Conservation (phyloP, 1,140 invertebrate species). For the Mesaphorura yosii region DNA sequence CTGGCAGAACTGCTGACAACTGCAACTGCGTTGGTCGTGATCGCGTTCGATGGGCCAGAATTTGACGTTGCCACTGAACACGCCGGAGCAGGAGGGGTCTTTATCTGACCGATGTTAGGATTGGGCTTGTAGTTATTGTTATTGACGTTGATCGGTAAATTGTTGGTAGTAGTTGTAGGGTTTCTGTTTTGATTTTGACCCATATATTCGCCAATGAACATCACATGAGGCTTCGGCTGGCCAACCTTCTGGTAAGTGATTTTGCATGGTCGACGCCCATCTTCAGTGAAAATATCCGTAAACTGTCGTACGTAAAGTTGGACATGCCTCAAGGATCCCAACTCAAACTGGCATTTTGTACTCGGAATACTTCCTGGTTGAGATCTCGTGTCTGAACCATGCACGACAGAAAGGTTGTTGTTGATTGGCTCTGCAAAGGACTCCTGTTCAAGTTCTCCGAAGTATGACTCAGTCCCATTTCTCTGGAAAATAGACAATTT, state of each 20-base stretch:
- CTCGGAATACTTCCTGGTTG: neutral
- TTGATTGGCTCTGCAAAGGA: slow-evolving; percentile 17
- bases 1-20: neutral
- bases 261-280: slow-evolving; percentile 29
- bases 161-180: neutral
- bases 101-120: too few relatives aligned
- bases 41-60: neutral
- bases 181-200: neutral
- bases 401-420: too few relatives aligned
- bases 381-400: too few relatives aligned
- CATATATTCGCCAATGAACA: too few relatives aligned
- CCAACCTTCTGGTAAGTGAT: slow-evolving; percentile 29
- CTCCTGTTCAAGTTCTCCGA: slow-evolving; percentile 30
- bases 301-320: slow-evolving; percentile 29
- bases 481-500: slow-evolving; percentile 26
- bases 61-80: slow-evolving; percentile 5
- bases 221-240: slow-evolving; percentile 6
- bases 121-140: too few relatives aligned
- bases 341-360: slow-evolving; percentile 30
- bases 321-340: slow-evolving; percentile 19
- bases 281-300: slow-evolving; percentile 30
- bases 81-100: neutral
- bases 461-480: slow-evolving; percentile 26
- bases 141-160: neutral
- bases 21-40: neutral